Percentiles rank a stretch among this genome's conserved stretches.
These are phyloP conservation scores for Falcunculus frontatus DNA, from an alignment of 2,113 vertebrate genomes.

Conservation along the genomic window DNA sequence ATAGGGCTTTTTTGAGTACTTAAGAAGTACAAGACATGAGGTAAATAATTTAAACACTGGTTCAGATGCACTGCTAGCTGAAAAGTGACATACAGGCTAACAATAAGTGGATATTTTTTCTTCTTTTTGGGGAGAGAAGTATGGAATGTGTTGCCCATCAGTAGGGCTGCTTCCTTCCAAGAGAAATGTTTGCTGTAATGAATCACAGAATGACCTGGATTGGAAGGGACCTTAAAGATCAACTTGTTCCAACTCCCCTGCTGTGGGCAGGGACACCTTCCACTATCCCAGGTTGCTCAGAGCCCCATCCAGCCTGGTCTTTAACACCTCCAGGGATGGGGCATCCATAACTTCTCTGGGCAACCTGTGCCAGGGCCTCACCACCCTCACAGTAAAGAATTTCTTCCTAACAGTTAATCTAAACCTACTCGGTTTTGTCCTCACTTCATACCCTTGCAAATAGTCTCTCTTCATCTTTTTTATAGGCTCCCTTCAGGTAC, in stretches of 20 bases:
- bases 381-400: not conserved
- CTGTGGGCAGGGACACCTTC: not conserved
- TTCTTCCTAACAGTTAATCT: not conserved
- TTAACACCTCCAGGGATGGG: not conserved
- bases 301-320: not conserved
- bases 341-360: not conserved
- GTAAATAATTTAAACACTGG: not conserved
- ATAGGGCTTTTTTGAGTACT: not conserved
- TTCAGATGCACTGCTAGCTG: not conserved
- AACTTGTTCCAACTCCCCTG: not conserved
- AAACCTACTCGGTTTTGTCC: not conserved
- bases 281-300: not conserved
- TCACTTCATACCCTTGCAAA: not conserved
- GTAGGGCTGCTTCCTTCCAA: not conserved
- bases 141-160: not conserved
- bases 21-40: not conserved
- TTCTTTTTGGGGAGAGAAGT: not conserved
- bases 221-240: not conserved
- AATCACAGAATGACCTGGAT: not conserved
- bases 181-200: not conserved
- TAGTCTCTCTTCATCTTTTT: not conserved
- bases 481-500: not conserved
- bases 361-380: not conserved
- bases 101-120: not conserved
- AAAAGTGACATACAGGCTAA: not conserved